phyloP scores from a whole-genome alignment of 2,113 vertebrate genomes.

The Corythoichthys haematopterus region DNA sequence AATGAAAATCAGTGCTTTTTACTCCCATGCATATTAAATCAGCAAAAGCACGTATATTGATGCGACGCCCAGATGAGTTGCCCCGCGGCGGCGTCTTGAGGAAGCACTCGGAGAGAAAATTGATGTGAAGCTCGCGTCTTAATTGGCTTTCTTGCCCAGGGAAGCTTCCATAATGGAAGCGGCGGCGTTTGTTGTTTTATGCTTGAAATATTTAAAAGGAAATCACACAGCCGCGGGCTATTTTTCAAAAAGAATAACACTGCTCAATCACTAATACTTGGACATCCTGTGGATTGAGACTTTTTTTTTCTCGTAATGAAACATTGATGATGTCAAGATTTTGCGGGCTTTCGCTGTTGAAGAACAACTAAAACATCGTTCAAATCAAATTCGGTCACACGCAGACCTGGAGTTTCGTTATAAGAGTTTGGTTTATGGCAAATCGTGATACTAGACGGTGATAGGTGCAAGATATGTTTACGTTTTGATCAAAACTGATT shows the following conservation, averaged over 20 bases:
- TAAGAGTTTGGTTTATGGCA: neutral
- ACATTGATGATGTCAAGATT: neutral
- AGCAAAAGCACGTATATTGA: constrained; percentile 47
- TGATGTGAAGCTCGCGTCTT: constrained; percentile 55
- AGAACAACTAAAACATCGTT: neutral
- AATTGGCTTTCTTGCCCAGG: constrained; percentile 59
- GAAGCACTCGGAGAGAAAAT: constrained; percentile 55
- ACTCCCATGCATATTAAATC: constrained; percentile 48
- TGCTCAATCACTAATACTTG: neutral
- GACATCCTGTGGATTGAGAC: neutral
- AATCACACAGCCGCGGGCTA: constrained; percentile 29
- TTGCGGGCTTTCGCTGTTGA: neutral
- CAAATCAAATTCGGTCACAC: neutral
- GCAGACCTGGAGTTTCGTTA: neutral
- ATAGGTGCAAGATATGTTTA: too few species aligned
- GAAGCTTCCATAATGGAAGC: constrained; percentile 36
- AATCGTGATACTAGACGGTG: too few species aligned
- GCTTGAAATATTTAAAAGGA: constrained; percentile 25
- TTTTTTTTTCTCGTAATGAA: neutral
- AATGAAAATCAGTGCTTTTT: constrained; percentile 37
- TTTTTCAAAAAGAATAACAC: constrained; percentile 14
- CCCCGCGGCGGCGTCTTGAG: constrained; percentile 48
- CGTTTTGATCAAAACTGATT: too few species aligned
- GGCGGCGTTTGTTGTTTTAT: constrained; percentile 27
- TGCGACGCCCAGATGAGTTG: constrained; percentile 48